phyloP scores from a whole-genome alignment of 2,888 invertebrate species.

The Mystacides longicornis region DNA sequence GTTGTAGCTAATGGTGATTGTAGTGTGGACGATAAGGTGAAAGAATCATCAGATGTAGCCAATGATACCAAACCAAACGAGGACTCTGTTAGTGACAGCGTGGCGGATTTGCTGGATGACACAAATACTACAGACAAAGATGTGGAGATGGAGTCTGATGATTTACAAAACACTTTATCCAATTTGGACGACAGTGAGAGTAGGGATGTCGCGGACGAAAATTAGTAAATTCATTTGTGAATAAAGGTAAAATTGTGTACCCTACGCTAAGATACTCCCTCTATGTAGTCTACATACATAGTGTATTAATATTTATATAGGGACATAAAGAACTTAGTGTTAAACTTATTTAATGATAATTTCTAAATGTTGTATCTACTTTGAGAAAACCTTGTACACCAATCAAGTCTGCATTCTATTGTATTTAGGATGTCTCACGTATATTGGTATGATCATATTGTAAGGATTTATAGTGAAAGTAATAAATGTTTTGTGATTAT shows the following conservation, averaged over 20 bases:
- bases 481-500: no score
- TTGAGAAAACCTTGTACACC: no score
- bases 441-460: no score
- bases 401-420: no score
- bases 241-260: no score
- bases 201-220: background rate
- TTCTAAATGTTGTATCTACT: no score
- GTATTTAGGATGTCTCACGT: no score
- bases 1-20: conserved; percentile 14
- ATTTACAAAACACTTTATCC: conserved; percentile 7
- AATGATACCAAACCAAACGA: conserved; percentile 24
- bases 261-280: no score
- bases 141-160: conserved; percentile 6
- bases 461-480: no score
- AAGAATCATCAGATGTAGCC: background rate
- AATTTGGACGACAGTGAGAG: background rate
- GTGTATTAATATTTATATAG: background rate
- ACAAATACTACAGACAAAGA: conserved; percentile 4
- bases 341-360: no score
- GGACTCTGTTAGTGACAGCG: conserved; percentile 38
- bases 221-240: background rate
- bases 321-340: background rate
- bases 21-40: conserved; percentile 5
- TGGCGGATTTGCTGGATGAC: conserved; percentile 38
- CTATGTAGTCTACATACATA: background rate